A percentile compares a stretch with the other conserved stretches of the same genome.
phyloP scores from a whole-genome alignment of 2,888 invertebrate genomes.

The Cryptus armator region DNA sequence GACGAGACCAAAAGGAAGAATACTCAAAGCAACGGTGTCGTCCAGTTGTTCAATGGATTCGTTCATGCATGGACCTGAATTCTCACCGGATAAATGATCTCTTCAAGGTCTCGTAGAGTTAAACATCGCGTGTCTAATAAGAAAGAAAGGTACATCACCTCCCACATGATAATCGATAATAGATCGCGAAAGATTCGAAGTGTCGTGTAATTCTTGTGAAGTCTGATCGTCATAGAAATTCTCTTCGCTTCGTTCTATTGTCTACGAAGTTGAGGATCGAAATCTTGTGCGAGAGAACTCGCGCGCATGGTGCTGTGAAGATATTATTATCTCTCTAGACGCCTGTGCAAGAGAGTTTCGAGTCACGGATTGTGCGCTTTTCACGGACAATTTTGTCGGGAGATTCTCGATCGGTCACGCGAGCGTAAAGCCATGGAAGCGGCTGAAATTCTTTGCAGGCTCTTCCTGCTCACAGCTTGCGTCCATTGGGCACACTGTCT shows the following conservation, averaged over 20 bases:
- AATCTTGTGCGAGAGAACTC: background rate
- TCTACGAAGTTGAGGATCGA: background rate
- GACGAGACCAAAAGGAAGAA: background rate
- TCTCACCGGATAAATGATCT: background rate
- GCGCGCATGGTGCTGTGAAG: background rate
- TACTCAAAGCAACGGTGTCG: constrained; percentile 1
- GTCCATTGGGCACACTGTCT: constrained; percentile 57
- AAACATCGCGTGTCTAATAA: background rate
- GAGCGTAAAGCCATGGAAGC: constrained; percentile 67
- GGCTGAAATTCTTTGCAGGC: constrained; percentile 65
- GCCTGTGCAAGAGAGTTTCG: background rate
- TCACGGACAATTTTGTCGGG: constrained; percentile 58
- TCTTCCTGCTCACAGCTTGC: constrained; percentile 73
- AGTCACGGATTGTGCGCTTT: constrained; percentile 45
- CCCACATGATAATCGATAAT: constrained; percentile 5
- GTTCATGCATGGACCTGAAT: constrained; percentile 25
- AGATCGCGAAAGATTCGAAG: background rate
- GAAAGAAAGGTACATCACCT: background rate
- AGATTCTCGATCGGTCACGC: constrained; percentile 31
- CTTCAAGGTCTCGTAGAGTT: background rate
- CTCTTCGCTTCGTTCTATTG: background rate
- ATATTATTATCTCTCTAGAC: background rate
- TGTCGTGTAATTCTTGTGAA: background rate
- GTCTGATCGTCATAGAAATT: background rate
- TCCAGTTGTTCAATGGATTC: constrained; percentile 39